Base-by-base conservation (phyloP, 2,797 vertebrate species). In the Sebastes minor region DNA sequence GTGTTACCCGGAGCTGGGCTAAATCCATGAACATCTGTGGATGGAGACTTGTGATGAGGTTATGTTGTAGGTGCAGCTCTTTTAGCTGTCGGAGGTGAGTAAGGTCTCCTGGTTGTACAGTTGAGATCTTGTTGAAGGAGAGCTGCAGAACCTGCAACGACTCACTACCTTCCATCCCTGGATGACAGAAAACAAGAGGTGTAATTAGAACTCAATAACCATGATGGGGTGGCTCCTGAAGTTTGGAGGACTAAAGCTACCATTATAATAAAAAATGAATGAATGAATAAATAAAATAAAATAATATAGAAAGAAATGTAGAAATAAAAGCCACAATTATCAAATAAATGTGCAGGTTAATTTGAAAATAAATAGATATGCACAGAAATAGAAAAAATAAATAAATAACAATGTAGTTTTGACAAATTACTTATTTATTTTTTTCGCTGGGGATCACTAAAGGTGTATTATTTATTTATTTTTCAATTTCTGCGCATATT, bases 101-200 rank as follows among this genome's bases (percentile, higher is more conserved):
- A 35, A 98, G 94, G 38, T 96, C 96, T 60, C 64, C 86, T 30
- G 52, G 65, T 9, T 57, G 86, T 22, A 98, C 84, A 35, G 86
- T 84, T 10, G 85, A 86, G 87, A 99, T 98, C 82, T 53, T 82
- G 82, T 97, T 98, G 87, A 95, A 95, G 71, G 97, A 96, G 55
- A 98, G 92, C 66, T 88, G 91, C 81, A 99, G 89, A 74, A 93
- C 94, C 86, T 94, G 90, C 67, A 98, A 85, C 7, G 93, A 95
- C 2, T 74, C 55, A 3, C 91, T 71, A 8, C 83, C 89, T 59
- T 83, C 80, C 74, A 96, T 70, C 18, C 96, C 94, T 96, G 78
- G 6, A 81, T 59, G 53, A 85, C 52, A 89, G 49, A 79, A 77
- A 82, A 81, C 23, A 75, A 81, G 61, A 65, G 8, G 2, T 64